These are phyloP conservation scores for Chromobotia macracanthus DNA, from an alignment of 2,797 vertebrate species.

Conservation along the genomic window DNA sequence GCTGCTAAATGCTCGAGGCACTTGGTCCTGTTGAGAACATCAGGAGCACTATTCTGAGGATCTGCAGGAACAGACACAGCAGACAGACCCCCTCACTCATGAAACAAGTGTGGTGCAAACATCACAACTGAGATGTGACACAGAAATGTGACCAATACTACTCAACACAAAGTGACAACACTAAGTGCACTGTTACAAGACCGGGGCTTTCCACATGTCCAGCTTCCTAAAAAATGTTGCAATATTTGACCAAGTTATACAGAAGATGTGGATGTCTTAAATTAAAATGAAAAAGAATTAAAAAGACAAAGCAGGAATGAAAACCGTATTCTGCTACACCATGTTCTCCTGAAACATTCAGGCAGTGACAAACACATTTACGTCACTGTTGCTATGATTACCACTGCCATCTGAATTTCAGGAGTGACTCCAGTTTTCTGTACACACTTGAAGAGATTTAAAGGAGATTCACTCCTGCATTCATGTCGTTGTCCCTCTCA, in stretches of 20 bases:
- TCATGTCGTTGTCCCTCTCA: not conserved
- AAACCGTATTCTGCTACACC: too few relatives aligned
- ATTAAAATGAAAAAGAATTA: too few relatives aligned
- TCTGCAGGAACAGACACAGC: constrained; percentile 38
- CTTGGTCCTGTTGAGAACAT: constrained; percentile 77
- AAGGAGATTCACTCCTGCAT: not conserved
- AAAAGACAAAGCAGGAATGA: too few relatives aligned
- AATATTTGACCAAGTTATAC: constrained; percentile 22
- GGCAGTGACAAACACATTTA: too few relatives aligned
- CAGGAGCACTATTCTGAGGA: constrained; percentile 70
- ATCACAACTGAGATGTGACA: not conserved
- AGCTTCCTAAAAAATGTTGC: constrained; percentile 58
- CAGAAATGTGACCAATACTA: not conserved
- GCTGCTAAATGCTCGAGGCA: constrained; percentile 83
- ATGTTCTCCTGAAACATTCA: too few relatives aligned
- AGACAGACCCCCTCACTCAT: not conserved
- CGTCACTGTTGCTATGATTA: not conserved
- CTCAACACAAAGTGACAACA: constrained; percentile 14
- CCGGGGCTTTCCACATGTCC: constrained; percentile 65
- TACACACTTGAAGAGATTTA: not conserved
- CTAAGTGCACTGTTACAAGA: constrained; percentile 46
- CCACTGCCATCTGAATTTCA: not conserved
- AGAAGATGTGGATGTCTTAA: constrained; percentile 21
- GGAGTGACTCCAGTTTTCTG: not conserved
- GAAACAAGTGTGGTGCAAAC: not conserved